phyloP scores from a whole-genome alignment of 2,888 invertebrate species.

The Agapetus fuscipes region DNA sequence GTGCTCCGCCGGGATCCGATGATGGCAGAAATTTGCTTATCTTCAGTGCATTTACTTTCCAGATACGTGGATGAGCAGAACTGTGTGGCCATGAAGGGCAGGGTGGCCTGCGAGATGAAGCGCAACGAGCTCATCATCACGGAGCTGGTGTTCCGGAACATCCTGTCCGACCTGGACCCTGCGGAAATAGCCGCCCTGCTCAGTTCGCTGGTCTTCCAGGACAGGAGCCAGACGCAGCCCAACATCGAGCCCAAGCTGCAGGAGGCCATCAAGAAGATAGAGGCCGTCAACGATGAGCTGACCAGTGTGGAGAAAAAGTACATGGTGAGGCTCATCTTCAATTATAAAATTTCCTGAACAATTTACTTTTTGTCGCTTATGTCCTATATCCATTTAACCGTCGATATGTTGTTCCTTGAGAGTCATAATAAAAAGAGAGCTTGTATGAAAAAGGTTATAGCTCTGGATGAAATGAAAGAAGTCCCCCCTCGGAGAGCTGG shows the following conservation, averaged over 20 bases:
- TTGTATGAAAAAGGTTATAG: no score
- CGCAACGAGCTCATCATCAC: conserved; percentile 87
- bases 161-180: conserved; percentile 74
- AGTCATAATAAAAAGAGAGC: background rate
- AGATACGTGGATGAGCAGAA: conserved; percentile 58
- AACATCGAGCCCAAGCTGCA: conserved; percentile 49
- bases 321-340: conserved; percentile 35
- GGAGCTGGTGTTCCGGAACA: conserved; percentile 84
- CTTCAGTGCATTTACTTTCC: conserved; percentile 6
- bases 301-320: conserved; percentile 54
- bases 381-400: no score
- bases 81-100: conserved; percentile 70
- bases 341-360: background rate
- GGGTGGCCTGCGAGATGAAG: conserved; percentile 80
- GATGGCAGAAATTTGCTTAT: no score
- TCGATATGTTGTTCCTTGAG: background rate
- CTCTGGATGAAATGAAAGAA: no score
- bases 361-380: no score
- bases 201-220: conserved; percentile 89
- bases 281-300: conserved; percentile 58
- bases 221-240: conserved; percentile 55
- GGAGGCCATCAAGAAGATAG: conserved; percentile 58
- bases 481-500: no score
- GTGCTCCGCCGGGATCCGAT: no score
- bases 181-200: conserved; percentile 91